Evolutionary conservation across 2,888 invertebrate genomes (phyloP), one percentile per base, ranked within the genome.

Genomic region (Mimachlamys varia): DNA sequence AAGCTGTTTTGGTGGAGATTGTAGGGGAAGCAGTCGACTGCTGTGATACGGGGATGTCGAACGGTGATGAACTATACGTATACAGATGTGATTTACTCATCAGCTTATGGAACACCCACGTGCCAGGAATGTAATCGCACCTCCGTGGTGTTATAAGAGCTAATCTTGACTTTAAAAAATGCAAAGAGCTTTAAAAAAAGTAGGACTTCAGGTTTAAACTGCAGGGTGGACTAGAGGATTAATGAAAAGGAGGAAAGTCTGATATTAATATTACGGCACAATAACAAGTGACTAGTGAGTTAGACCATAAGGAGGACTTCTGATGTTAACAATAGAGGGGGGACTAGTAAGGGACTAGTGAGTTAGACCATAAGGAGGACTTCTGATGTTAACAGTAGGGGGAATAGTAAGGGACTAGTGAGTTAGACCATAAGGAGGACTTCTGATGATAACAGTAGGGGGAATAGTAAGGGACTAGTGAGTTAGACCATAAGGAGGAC

Each of bases 11-110:
- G 10, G 76, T 13, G 76, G 76, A 76, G 76, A 76, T 76, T 76
- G 76, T 33, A 27, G 33, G 62, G 33, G 76, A 15, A 76, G 33
- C 76, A 76, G 76, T 33, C 76, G 76, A 33, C 33, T 76, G 33
- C 76, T 76, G 33, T 76, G 76, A 76, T 76, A 76, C 76, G 76
- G 33, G 76, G 76, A 76, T 76, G 33, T 76, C 76, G 76, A 22
- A 76, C 33, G 27, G 76, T 76, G 76, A 76, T 76, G 76, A 76
- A 76, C 33, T 76, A 33, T 76, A 76, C 33, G 76, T 76, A 76
- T 76, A 76, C 76, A 76, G 76, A 76, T 76, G 76, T 76, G 33
- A 33, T 76, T 76, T 76, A 33, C 33, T 76, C 76, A 76, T 76
- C 76, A 76, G 27, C 33, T 27, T 12, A 33, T 33, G 76, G 76